A percentile compares a stretch with the other conserved stretches of the same genome.
These are phyloP conservation scores for Ceyx erithaca DNA, from an alignment of 2,797 vertebrate species.

Conservation along the genomic window DNA sequence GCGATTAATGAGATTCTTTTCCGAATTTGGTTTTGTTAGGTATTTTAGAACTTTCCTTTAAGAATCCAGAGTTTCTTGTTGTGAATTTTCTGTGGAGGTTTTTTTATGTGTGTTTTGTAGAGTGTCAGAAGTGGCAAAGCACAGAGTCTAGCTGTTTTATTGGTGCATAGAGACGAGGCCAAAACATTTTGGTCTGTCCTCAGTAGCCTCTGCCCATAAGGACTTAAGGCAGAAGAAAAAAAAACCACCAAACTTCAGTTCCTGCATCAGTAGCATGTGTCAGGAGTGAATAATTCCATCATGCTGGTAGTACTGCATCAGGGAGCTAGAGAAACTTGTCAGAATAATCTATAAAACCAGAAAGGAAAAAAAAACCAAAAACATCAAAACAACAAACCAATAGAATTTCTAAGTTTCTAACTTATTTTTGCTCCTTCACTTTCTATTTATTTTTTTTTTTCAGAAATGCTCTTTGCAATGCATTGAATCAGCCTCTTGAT, in stretches of 20 bases:
- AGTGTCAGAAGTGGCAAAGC: neutral
- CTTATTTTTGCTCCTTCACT: neutral
- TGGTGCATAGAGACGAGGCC: neutral
- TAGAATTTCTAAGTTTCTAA: neutral
- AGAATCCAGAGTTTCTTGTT: neutral
- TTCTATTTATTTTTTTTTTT: too few relatives aligned
- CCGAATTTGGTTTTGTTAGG: neutral
- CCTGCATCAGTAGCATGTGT: neutral
- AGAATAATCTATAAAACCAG: neutral
- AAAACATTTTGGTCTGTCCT: neutral
- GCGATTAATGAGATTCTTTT: neutral
- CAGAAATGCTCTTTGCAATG: too few relatives aligned
- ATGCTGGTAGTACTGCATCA: neutral
- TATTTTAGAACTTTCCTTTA: neutral
- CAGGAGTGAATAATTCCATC: neutral
- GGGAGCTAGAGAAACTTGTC: neutral
- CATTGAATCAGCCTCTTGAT: too few relatives aligned
- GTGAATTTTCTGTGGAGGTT: neutral
- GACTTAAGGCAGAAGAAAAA: neutral
- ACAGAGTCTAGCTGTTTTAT: neutral
- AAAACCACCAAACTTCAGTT: neutral
- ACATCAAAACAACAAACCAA: neutral
- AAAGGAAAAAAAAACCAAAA: too few relatives aligned
- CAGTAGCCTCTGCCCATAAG: neutral
- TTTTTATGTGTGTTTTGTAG: neutral